These are phyloP conservation scores for Leucopsar rothschildi DNA, from an alignment of 2,113 vertebrate genomes.

Conservation along the genomic window DNA sequence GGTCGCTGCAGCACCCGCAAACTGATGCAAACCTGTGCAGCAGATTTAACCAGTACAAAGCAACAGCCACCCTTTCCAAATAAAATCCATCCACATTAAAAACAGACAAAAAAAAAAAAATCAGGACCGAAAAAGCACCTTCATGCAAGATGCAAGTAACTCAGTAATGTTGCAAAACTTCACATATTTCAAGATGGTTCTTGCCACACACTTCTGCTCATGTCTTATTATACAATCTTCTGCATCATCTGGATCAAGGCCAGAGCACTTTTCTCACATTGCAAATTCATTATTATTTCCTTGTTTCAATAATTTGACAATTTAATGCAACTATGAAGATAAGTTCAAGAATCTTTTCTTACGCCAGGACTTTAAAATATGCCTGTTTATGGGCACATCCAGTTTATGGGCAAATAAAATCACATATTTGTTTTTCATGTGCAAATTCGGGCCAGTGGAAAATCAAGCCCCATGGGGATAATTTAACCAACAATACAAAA, in stretches of 20 bases:
- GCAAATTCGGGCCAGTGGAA: constrained; percentile 16
- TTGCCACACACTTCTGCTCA: background rate
- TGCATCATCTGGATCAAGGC: background rate
- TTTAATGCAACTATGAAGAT: background rate
- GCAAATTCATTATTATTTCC: background rate
- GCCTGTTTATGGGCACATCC: background rate
- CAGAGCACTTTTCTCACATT: background rate
- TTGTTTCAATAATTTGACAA: background rate
- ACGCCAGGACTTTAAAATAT: background rate
- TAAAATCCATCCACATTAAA: background rate
- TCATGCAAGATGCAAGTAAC: background rate
- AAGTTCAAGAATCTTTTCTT: background rate
- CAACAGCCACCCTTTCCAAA: background rate
- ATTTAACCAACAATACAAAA: constrained; percentile 30
- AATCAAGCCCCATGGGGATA: constrained; percentile 9
- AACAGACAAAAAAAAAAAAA: background rate
- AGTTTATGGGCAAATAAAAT: constrained; percentile 2
- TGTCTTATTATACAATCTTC: background rate
- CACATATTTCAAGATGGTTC: background rate
- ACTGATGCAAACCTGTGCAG: background rate
- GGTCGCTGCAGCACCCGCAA: background rate
- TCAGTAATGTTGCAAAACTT: background rate
- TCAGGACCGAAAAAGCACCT: background rate
- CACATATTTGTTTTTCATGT: background rate
- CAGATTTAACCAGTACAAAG: background rate